Evolutionary conservation across 2,888 invertebrate genomes (phyloP).

Genomic region (Scaptomyza cyrtandrae): DNA sequence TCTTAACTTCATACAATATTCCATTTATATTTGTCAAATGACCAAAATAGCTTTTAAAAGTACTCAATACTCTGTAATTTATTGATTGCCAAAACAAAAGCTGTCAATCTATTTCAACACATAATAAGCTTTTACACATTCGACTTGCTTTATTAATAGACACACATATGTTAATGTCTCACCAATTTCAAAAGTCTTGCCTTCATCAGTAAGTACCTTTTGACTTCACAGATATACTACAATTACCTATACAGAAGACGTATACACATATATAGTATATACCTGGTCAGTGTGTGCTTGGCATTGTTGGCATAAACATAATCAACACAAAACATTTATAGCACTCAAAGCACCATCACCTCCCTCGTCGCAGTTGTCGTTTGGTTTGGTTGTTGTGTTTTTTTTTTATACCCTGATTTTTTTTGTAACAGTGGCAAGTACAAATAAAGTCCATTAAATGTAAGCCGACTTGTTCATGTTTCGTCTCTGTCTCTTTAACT

Average conservation of each 20-base stretch:
- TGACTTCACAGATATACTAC: neutral
- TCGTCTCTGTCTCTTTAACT: slow-evolving; percentile 22
- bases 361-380: neutral
- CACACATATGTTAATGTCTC: slow-evolving; percentile 11
- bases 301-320: slow-evolving; percentile 27
- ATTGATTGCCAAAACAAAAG: slow-evolving; percentile 6
- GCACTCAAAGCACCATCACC: neutral
- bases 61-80: neutral
- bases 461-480: slow-evolving; percentile 60
- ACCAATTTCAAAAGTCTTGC: slow-evolving; percentile 9
- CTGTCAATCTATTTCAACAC: slow-evolving; percentile 16
- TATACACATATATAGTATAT: neutral
- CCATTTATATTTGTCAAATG: neutral
- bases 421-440: slow-evolving; percentile 64
- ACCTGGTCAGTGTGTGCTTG: slow-evolving; percentile 8
- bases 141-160: neutral
- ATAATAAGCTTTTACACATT: slow-evolving; percentile 15
- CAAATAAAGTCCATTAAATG: slow-evolving; percentile 77
- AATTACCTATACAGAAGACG: no score
- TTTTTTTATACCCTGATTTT: slow-evolving; percentile 23
- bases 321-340: slow-evolving; percentile 32
- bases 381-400: neutral
- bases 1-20: no score
- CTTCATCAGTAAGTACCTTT: slow-evolving; percentile 18
- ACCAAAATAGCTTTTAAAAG: neutral